Conservation (phyloP, 2,797 vertebrate genomes). For the Neostethus bicornis region DNA sequence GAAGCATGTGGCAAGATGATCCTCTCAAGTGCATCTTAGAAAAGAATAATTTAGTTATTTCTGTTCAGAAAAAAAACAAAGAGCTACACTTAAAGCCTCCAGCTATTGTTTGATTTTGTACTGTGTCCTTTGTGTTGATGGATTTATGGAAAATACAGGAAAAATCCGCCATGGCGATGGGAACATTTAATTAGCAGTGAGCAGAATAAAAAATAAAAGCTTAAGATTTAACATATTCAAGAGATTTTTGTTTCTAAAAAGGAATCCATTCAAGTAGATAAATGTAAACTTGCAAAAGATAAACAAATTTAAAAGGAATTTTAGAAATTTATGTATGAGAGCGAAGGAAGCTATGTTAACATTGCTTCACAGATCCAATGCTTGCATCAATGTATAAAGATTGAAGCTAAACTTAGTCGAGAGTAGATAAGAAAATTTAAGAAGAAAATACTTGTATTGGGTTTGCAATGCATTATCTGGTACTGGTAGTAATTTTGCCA, state of each 20-base stretch:
- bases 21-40: slow-evolving; percentile 19
- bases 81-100: slow-evolving; percentile 12
- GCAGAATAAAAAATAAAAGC: slow-evolving; percentile 6
- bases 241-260: not conserved
- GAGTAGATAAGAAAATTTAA: too few species aligned
- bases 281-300: not conserved
- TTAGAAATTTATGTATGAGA: not conserved
- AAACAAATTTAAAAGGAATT: slow-evolving; percentile 1
- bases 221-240: not conserved
- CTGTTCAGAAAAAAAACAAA: slow-evolving; percentile 27
- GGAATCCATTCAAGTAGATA: slow-evolving; percentile 4
- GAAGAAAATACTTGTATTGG: too few species aligned
- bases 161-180: slow-evolving; percentile 7
- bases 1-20: slow-evolving; percentile 27
- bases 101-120: slow-evolving; percentile 24
- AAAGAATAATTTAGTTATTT: slow-evolving; percentile 27
- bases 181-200: slow-evolving; percentile 20
- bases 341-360: not conserved
- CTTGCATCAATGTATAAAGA: too few species aligned
- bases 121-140: slow-evolving; percentile 4
- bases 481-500: too few species aligned
- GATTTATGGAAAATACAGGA: slow-evolving; percentile 17
- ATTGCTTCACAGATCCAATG: not conserved
- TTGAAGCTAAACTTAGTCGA: too few species aligned
- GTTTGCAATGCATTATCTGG: too few species aligned